These are phyloP conservation scores for Cassiopea xamachana DNA, from an alignment of 30 jellyfish, hydroid and myxozoan species.

Conservation along the genomic window DNA sequence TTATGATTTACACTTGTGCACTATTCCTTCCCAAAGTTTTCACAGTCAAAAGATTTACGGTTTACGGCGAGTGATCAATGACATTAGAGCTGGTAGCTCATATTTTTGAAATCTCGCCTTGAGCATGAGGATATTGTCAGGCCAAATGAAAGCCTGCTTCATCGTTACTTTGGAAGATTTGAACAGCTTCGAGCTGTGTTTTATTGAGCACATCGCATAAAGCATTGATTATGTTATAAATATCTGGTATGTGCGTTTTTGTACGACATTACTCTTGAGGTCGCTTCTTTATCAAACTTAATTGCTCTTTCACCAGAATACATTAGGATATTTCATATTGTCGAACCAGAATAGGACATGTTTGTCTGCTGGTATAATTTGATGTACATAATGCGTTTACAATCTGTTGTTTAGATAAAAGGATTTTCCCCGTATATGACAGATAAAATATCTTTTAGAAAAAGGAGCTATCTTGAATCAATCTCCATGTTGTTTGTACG, in stretches of 20 bases:
- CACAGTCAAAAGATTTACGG: neutral
- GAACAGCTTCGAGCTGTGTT: no score
- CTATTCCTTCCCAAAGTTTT: neutral
- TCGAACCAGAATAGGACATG: neutral
- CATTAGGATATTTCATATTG: neutral
- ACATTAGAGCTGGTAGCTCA: no score
- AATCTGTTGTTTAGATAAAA: constrained; percentile 9
- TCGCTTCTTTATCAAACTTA: neutral
- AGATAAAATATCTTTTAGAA: constrained; percentile 12
- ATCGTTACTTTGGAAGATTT: no score
- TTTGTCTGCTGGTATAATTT: constrained; percentile 1
- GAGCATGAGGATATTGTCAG: no score
- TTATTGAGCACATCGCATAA: no score
- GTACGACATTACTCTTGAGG: neutral
- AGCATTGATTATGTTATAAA: neutral
- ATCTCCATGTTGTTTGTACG: constrained; percentile 7
- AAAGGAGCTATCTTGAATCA: constrained; percentile 4
- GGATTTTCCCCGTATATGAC: constrained; percentile 45
- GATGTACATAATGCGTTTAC: constrained; percentile 38
- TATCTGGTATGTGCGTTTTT: neutral
- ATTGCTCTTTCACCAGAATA: neutral
- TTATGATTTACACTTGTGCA: no score
- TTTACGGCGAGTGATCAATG: no score
- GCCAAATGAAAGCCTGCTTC: no score
- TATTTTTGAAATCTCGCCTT: no score